Percentiles rank a stretch among this genome's conserved stretches.
Evolutionary conservation across 1,140 invertebrate species (phyloP).

Genomic region (Penaeus chinensis): DNA sequence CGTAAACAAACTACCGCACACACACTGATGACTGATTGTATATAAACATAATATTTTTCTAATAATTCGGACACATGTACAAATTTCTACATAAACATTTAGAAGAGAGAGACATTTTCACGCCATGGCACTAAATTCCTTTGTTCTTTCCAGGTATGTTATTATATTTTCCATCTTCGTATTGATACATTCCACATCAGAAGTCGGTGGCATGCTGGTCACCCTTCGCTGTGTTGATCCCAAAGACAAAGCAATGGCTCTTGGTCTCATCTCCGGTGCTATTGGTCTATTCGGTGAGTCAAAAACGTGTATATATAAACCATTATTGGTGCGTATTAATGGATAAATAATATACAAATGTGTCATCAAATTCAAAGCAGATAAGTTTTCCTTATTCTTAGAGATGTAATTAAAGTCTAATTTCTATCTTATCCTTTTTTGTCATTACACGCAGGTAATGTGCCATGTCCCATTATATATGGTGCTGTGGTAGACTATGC

Average conservation of each 20-base stretch:
- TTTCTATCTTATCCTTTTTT: slow-evolving; percentile 36
- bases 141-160: slow-evolving; percentile 74
- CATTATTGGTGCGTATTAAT: neutral
- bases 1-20: no score
- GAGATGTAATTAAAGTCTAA: neutral
- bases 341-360: neutral
- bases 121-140: slow-evolving; percentile 83
- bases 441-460: slow-evolving; percentile 74
- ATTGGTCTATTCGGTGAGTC: slow-evolving; percentile 87
- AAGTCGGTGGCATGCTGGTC: slow-evolving; percentile 90
- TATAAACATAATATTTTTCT: no score
- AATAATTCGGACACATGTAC: neutral
- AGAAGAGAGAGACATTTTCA: neutral
- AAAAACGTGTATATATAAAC: neutral
- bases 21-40: no score
- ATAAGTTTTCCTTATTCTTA: neutral
- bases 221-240: slow-evolving; percentile 92
- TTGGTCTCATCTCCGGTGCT: slow-evolving; percentile 92
- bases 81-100: neutral
- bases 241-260: slow-evolving; percentile 92
- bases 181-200: slow-evolving; percentile 90
- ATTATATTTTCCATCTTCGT: slow-evolving; percentile 88
- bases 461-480: slow-evolving; percentile 92
- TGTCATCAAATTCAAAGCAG: neutral
- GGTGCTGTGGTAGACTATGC: slow-evolving; percentile 91